These are phyloP conservation scores for Colletes collaris DNA, from an alignment of 2,888 invertebrate species.

Conservation along the genomic window DNA sequence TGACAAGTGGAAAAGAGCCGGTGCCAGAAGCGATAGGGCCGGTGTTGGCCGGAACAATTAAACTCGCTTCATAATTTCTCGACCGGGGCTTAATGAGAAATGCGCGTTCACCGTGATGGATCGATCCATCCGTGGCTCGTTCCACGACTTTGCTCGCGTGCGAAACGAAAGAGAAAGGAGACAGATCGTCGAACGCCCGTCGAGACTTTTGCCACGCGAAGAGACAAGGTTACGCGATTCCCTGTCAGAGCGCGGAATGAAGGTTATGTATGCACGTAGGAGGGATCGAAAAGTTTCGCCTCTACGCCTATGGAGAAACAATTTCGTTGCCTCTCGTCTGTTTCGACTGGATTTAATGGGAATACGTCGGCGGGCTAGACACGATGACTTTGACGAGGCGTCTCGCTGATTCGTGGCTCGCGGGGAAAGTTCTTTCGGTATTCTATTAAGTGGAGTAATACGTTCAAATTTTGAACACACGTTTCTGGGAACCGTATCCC, in stretches of 20 bases:
- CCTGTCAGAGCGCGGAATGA: constrained; percentile 57
- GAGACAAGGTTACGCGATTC: constrained; percentile 63
- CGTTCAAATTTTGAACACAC: background rate
- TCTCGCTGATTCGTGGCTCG: constrained; percentile 28
- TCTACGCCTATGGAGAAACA: constrained; percentile 51
- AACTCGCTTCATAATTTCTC: constrained; percentile 75
- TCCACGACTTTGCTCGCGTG: constrained; percentile 57
- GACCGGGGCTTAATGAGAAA: constrained; percentile 74
- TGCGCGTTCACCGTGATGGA: constrained; percentile 71
- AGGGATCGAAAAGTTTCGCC: constrained; percentile 57
- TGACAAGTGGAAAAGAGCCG: constrained; percentile 67
- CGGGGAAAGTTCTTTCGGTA: background rate
- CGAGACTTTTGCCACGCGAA: constrained; percentile 28
- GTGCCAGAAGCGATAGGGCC: constrained; percentile 58
- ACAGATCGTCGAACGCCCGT: constrained; percentile 39
- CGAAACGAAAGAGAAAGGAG: constrained; percentile 58
- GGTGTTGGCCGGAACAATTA: constrained; percentile 71
- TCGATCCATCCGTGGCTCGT: constrained; percentile 63
- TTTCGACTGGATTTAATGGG: constrained; percentile 62
- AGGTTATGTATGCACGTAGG: constrained; percentile 36
- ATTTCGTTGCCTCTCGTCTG: constrained; percentile 52
- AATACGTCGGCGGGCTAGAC: constrained; percentile 46
- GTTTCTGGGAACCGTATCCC: background rate
- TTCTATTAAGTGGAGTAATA: constrained; percentile 4
- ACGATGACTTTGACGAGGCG: constrained; percentile 48